Percentiles rank a stretch among this genome's conserved stretches.
phyloP scores from a whole-genome alignment of 2,888 invertebrate genomes.

The Heliconius ismenius region DNA sequence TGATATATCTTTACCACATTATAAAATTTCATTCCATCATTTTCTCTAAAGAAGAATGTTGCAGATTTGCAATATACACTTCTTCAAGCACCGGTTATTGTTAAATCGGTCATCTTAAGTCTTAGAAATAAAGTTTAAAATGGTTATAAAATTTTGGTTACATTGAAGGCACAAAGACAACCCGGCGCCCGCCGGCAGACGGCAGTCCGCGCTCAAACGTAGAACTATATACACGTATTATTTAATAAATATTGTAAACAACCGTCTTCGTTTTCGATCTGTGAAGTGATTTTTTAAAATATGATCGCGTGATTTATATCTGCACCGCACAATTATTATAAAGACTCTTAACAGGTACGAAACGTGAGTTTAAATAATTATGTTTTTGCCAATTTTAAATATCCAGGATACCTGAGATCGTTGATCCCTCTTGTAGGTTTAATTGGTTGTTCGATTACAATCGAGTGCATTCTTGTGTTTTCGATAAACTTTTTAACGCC shows the following conservation, averaged over 20 bases:
- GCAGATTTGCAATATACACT: slow-evolving; percentile 16
- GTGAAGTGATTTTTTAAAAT: slow-evolving; percentile 54
- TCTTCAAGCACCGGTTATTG: background rate
- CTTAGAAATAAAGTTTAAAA: slow-evolving; percentile 6
- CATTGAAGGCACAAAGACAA: slow-evolving; percentile 28
- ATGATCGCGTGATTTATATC: slow-evolving; percentile 53
- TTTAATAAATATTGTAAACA: slow-evolving; percentile 20
- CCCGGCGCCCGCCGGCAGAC: slow-evolving; percentile 25
- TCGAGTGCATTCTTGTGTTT: slow-evolving; percentile 53
- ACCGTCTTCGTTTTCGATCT: slow-evolving; percentile 33
- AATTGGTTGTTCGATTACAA: slow-evolving; percentile 66
- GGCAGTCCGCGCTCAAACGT: slow-evolving; percentile 36
- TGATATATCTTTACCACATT: slow-evolving; percentile 22
- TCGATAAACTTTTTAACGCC: slow-evolving; percentile 18
- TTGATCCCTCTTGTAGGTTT: slow-evolving; percentile 73
- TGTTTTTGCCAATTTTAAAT: slow-evolving; percentile 59
- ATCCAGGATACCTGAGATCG: slow-evolving; percentile 62
- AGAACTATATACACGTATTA: slow-evolving; percentile 25
- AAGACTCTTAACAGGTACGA: slow-evolving; percentile 44
- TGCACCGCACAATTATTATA: slow-evolving; percentile 27
- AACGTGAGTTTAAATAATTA: slow-evolving; percentile 30
- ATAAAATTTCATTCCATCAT: slow-evolving; percentile 25
- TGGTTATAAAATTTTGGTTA: background rate
- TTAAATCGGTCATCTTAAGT: background rate
- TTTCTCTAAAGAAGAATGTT: slow-evolving; percentile 16